phyloP scores from a whole-genome alignment of 1,140 invertebrate species.

The Linepithema humile region DNA sequence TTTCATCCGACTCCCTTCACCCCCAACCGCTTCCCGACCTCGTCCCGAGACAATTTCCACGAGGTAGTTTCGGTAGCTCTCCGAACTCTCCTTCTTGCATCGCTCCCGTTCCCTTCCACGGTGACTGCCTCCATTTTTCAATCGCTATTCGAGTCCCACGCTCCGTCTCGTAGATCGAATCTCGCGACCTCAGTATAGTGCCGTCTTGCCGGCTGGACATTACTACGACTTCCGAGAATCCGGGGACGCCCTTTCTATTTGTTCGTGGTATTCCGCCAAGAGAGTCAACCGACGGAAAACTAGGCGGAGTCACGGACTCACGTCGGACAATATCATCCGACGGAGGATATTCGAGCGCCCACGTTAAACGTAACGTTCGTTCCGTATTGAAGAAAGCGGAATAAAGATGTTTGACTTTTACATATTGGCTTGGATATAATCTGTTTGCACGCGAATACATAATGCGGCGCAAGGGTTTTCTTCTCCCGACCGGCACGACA shows the following conservation, averaged over 20 bases:
- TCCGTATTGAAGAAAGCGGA: no score
- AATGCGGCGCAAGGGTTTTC: not conserved
- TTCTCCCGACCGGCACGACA: not conserved
- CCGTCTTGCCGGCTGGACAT: constrained; percentile 17
- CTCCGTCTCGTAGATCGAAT: constrained; percentile 59
- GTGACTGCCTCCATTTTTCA: constrained; percentile 61
- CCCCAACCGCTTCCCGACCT: not conserved
- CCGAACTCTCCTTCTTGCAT: constrained; percentile 49
- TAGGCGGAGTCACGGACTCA: constrained; percentile 5
- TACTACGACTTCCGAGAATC: constrained; percentile 35
- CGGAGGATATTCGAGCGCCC: not conserved
- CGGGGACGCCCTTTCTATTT: constrained; percentile 31
- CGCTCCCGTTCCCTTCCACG: constrained; percentile 33
- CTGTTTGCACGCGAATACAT: not conserved
- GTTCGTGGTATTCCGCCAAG: constrained; percentile 9
- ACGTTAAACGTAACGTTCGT: constrained; percentile 4
- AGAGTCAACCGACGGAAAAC: not conserved
- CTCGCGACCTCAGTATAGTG: constrained; percentile 42
- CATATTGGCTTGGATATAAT: not conserved
- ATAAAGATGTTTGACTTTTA: not conserved
- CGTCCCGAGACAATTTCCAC: constrained; percentile 60
- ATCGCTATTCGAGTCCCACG: constrained; percentile 58
- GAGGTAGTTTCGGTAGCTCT: constrained; percentile 45
- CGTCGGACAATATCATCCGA: constrained; percentile 4
- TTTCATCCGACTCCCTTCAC: constrained; percentile 24